Evolutionary conservation across 2,797 vertebrate species (phyloP).

Genomic region (Melanotaenia pygmaea): DNA sequence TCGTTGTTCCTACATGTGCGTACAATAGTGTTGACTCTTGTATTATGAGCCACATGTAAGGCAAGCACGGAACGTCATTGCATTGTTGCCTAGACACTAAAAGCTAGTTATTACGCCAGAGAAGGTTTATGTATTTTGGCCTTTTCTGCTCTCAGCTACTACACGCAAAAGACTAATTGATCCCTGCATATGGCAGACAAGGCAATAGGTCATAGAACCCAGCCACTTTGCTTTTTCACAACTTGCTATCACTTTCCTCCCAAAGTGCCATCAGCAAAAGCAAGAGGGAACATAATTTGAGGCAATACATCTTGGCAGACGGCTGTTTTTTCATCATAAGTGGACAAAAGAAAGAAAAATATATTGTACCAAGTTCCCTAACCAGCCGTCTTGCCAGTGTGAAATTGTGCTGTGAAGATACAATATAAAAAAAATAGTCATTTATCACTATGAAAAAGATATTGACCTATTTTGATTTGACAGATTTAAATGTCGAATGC

Average conservation of each 20-base stretch:
- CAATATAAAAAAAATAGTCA: neutral
- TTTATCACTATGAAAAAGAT: neutral
- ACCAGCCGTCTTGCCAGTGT: slow-evolving; percentile 30
- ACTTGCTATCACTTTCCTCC: slow-evolving; percentile 72
- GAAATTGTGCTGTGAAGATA: slow-evolving; percentile 1
- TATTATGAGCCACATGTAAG: slow-evolving; percentile 30
- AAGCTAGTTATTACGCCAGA: slow-evolving; percentile 61
- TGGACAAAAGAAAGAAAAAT: slow-evolving; percentile 56
- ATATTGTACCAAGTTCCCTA: slow-evolving; percentile 36
- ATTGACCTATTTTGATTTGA: neutral
- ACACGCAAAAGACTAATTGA: slow-evolving; percentile 82
- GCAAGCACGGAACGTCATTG: slow-evolving; percentile 30
- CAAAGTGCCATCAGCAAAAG: slow-evolving; percentile 72
- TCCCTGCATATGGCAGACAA: slow-evolving; percentile 79
- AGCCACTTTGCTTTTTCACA: slow-evolving; percentile 73
- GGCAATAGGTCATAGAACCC: slow-evolving; percentile 80
- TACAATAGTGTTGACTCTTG: slow-evolving; percentile 24
- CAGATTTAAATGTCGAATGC: neutral
- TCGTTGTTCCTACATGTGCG: slow-evolving; percentile 22
- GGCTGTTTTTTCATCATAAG: slow-evolving; percentile 73
- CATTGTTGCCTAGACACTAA: slow-evolving; percentile 29
- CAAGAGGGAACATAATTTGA: slow-evolving; percentile 70
- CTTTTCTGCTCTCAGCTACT: slow-evolving; percentile 70
- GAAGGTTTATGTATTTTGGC: slow-evolving; percentile 64
- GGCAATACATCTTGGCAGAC: slow-evolving; percentile 73